These are phyloP conservation scores for Carpatolechia fugitivella DNA, from an alignment of 2,888 invertebrate species.

Conservation along the genomic window DNA sequence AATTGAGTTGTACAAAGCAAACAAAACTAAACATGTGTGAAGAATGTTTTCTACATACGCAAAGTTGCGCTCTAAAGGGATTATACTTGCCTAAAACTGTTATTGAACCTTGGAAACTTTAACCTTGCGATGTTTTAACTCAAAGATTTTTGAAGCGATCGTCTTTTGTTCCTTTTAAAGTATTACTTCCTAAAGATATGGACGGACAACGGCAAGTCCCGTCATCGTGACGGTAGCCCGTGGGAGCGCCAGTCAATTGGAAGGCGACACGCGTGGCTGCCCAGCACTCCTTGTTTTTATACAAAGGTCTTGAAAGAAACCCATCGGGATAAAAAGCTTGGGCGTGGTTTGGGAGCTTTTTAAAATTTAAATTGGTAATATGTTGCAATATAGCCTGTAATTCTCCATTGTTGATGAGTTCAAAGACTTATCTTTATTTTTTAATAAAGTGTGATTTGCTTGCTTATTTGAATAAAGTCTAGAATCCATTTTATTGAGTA, in stretches of 20 bases:
- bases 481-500: not conserved
- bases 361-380: not conserved
- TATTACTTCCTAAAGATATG: too few relatives aligned
- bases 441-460: not conserved
- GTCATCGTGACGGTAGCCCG: constrained; percentile 31
- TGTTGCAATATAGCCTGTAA: not conserved
- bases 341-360: not conserved
- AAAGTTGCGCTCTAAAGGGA: too few relatives aligned
- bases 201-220: too few relatives aligned
- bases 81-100: too few relatives aligned
- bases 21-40: too few relatives aligned
- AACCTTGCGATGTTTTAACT: too few relatives aligned
- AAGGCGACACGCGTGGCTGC: constrained; percentile 38
- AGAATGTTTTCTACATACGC: too few relatives aligned
- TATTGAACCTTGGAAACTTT: too few relatives aligned
- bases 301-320: constrained; percentile 5
- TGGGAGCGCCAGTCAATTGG: constrained; percentile 47
- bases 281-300: constrained; percentile 29
- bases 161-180: too few relatives aligned
- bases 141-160: too few relatives aligned
- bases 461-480: too few relatives aligned
- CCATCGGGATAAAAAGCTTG: not conserved
- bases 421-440: not conserved
- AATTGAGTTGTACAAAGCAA: too few relatives aligned
- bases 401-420: not conserved